A percentile compares a stretch with the other conserved stretches of the same genome.
Evolutionary conservation across 2,888 invertebrate genomes (phyloP).

Genomic region (Synanthedon andrenaeformis): DNA sequence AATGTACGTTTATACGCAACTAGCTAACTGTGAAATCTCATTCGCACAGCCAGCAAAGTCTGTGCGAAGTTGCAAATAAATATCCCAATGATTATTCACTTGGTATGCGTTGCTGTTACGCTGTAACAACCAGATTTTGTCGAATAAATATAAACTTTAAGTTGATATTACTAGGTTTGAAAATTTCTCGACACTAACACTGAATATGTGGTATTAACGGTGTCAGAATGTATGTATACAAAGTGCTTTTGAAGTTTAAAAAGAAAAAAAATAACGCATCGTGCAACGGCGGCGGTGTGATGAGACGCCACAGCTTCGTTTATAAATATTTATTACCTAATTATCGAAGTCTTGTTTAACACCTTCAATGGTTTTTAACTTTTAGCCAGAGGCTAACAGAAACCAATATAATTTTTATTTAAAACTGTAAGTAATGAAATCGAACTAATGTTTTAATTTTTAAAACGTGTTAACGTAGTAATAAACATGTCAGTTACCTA

Average conservation of each 20-base stretch:
- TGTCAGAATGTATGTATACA: slow-evolving; percentile 14
- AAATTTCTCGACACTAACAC: slow-evolving; percentile 3
- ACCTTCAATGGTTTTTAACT: slow-evolving; percentile 28
- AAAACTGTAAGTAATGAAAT: slow-evolving; percentile 16
- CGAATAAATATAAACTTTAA: slow-evolving; percentile 4
- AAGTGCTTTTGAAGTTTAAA: slow-evolving; percentile 32
- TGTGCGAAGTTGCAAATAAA: slow-evolving; percentile 39
- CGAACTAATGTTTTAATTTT: slow-evolving; percentile 10
- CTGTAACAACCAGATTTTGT: slow-evolving; percentile 6
- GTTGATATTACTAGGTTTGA: slow-evolving; percentile 11
- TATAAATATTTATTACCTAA: slow-evolving; percentile 67
- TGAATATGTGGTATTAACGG: slow-evolving; percentile 2
- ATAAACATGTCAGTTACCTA: slow-evolving; percentile 39
- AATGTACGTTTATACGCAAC: slow-evolving; percentile 18
- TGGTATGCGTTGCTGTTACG: slow-evolving; percentile 2
- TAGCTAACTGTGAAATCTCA: slow-evolving; percentile 36
- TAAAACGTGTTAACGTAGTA: slow-evolving; percentile 32
- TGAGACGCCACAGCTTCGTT: slow-evolving; percentile 38
- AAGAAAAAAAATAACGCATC: slow-evolving; percentile 26
- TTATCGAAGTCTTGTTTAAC: slow-evolving; percentile 48
- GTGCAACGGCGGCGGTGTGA: slow-evolving; percentile 28
- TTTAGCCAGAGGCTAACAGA: slow-evolving; percentile 29
- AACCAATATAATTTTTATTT: slow-evolving; percentile 28
- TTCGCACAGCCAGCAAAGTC: slow-evolving; percentile 32
- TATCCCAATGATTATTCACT: slow-evolving; percentile 40